A percentile compares a stretch with the other conserved stretches of the same genome.
phyloP scores from a whole-genome alignment of 2,113 vertebrate genomes.

The Pipra filicauda region DNA sequence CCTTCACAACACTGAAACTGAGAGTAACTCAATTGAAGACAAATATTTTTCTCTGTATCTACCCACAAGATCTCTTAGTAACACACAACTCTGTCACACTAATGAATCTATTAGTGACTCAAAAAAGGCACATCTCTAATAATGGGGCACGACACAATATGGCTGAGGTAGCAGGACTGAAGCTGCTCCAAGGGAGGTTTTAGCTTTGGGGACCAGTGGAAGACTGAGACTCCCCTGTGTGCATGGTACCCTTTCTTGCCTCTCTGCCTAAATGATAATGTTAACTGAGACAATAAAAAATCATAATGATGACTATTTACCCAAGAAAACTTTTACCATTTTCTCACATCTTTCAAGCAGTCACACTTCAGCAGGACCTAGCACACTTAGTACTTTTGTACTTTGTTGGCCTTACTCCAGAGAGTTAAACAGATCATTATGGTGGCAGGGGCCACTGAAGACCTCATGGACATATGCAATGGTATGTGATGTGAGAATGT shows the following conservation, averaged over 20 bases:
- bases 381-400: background rate
- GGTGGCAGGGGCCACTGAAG: background rate
- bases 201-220: background rate
- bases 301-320: background rate
- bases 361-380: background rate
- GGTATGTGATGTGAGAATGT: background rate
- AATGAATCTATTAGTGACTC: background rate
- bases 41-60: background rate
- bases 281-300: background rate
- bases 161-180: background rate
- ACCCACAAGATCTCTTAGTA: background rate
- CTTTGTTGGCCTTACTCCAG: background rate
- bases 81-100: background rate
- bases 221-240: background rate
- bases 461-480: background rate
- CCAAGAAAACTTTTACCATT: background rate
- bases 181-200: background rate
- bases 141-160: accelerated
- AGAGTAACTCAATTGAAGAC: background rate
- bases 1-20: background rate
- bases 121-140: background rate
- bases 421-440: background rate
- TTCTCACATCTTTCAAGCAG: background rate
- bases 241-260: background rate
- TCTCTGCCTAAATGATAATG: background rate